Evolutionary conservation across 1,140 invertebrate species (phyloP), one percentile per base, ranked within the genome.

Genomic region (Eriosoma lanigerum): DNA sequence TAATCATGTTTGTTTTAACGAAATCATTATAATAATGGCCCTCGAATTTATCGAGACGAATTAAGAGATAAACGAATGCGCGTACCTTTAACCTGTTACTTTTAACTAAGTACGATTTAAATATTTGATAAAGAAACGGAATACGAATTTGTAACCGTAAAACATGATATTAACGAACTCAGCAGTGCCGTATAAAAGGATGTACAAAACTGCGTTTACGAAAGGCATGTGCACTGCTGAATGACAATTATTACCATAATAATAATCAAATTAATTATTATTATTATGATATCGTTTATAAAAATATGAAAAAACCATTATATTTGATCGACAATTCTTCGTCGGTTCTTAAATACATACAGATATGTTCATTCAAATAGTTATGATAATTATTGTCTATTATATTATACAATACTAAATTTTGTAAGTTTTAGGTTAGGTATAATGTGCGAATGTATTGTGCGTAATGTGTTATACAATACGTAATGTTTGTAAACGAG

Each of bases 171-270:
- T 29, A 3, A 60, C 29, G 12, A 60, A 60, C 29, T 78, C 75
- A 78, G 75, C 75, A 78, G 75, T 62, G 75, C 75, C 75, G 75
- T 78, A 78, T 76, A 26, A 56, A 38, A 78, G 38, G 50, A 38
- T 76, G 52, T 56, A 76, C n/a, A 62, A 26, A 19, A 46, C 32
- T 19, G 52, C 54, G 21, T 78, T 60, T 44, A 62, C 38, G 24
- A 78, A 78, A 72, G 75, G 75, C 75, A 78, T 62, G 75, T 78
- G 75, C 38, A 62, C 75, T 78, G 75, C 75, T 78, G 75, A 78
- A 78, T 5, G 21, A 15, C 38, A n/a, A n/a, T n/a, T n/a, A n/a
- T n/a, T n/a, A n/a, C n/a, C n/a, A n/a, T n/a, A n/a, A n/a, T n/a
- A n/a, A n/a, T n/a, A n/a, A n/a, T n/a, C n/a, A n/a, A n/a, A n/a